Conservation (phyloP, 1,140 invertebrate genomes). For the Macrosteles quadrilineatus region DNA sequence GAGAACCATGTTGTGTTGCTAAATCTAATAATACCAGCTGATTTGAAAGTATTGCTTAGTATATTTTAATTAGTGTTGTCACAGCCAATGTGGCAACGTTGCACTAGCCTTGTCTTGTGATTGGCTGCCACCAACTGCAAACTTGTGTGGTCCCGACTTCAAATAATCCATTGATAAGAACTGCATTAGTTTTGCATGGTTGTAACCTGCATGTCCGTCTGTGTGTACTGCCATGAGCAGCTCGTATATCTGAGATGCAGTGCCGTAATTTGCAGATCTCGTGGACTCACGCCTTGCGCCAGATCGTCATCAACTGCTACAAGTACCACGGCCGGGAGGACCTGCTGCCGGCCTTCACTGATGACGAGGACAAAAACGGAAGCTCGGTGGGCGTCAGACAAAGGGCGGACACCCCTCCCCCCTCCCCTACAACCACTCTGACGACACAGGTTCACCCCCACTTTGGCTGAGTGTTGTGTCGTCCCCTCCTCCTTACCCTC, state of each 20-base stretch:
- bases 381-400: constrained; percentile 63
- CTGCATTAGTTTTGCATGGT: too few relatives aligned
- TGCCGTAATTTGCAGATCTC: constrained; percentile 73
- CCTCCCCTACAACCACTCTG: not conserved
- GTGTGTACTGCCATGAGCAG: constrained; percentile 1
- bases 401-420: constrained; percentile 18
- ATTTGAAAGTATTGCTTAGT: too few relatives aligned
- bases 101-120: too few relatives aligned
- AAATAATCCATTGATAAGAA: too few relatives aligned
- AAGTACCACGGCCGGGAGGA: constrained; percentile 97
- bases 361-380: constrained; percentile 77
- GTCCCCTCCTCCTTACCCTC: not conserved
- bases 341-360: constrained; percentile 89
- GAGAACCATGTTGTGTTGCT: too few relatives aligned
- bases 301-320: constrained; percentile 98
- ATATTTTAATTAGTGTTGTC: too few relatives aligned
- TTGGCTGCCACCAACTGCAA: too few relatives aligned
- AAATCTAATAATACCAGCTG: too few relatives aligned
- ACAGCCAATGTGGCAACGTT: too few relatives aligned
- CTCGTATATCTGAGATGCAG: constrained; percentile 32
- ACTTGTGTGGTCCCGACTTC: too few relatives aligned
- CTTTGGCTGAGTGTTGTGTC: constrained; percentile 11
- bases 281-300: constrained; percentile 96
- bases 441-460: constrained; percentile 19
- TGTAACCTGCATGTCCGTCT: too few relatives aligned